Conservation (phyloP, 2,888 invertebrate genomes). For the Zhuqinia jingwanae region DNA sequence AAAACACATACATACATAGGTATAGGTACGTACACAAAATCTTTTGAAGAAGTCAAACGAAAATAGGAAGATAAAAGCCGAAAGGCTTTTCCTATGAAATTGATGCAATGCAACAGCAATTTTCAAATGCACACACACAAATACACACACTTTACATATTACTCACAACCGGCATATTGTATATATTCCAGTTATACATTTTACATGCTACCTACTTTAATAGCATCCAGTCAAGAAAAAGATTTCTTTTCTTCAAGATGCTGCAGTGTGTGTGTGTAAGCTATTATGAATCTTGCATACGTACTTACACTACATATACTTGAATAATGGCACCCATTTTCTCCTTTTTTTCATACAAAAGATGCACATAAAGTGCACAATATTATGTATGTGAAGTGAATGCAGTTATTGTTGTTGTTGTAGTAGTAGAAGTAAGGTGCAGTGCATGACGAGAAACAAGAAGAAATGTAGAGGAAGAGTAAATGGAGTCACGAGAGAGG, state of each 20-base stretch:
- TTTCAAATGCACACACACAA: constrained; percentile 4
- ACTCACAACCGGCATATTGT: background rate
- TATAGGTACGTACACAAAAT: too few species aligned
- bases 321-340: constrained; percentile 57
- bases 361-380: constrained; percentile 66
- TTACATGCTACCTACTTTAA: background rate
- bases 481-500: constrained; percentile 58
- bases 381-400: constrained; percentile 45
- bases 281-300: constrained; percentile 15
- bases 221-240: background rate
- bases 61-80: constrained; percentile 18
- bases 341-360: constrained; percentile 40
- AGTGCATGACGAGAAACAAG: background rate
- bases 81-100: constrained; percentile 7
- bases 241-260: background rate
- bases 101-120: constrained; percentile 37
- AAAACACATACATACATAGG: too few species aligned
- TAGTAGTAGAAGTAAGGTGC: constrained; percentile 19
- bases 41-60: constrained; percentile 58
- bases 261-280: background rate
- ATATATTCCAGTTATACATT: background rate
- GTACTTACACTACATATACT: too few species aligned
- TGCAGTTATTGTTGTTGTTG: constrained; percentile 19
- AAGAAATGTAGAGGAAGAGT: constrained; percentile 24
- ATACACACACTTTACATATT: too few species aligned